These are phyloP conservation scores for Terrapene triunguis DNA, from an alignment of 2,113 vertebrate species.

Conservation along the genomic window DNA sequence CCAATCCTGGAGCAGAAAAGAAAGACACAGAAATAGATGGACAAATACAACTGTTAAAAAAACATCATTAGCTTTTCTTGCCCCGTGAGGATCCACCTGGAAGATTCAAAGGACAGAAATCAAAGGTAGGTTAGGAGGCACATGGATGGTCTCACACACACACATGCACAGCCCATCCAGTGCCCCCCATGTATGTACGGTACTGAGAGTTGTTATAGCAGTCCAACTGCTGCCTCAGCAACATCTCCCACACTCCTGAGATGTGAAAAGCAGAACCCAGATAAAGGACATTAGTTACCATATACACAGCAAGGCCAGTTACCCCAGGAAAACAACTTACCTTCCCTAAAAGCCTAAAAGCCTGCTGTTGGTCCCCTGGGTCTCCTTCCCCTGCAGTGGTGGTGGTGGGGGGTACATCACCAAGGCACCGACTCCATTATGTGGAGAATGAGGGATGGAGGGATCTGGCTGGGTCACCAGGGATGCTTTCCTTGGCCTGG, in stretches of 20 bases:
- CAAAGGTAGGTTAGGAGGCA: background rate
- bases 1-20: background rate
- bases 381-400: background rate
- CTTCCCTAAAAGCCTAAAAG: background rate
- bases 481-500: background rate
- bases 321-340: background rate
- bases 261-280: background rate
- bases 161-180: accelerated
- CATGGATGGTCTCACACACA: background rate
- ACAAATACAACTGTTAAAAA: slow-evolving; percentile 12
- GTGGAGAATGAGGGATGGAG: background rate
- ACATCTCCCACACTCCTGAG: background rate
- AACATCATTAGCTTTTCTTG: background rate
- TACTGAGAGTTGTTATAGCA: background rate
- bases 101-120: background rate
- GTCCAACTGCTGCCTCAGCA: background rate
- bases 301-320: background rate
- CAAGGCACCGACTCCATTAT: background rate
- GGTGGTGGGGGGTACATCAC: too few species aligned
- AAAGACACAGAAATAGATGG: background rate
- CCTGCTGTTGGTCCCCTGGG: background rate
- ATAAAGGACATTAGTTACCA: background rate
- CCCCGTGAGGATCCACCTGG: background rate
- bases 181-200: background rate
- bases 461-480: background rate